Evolutionary conservation across 2,888 invertebrate genomes (phyloP).

Genomic region (Synanthedon myopaeformis): DNA sequence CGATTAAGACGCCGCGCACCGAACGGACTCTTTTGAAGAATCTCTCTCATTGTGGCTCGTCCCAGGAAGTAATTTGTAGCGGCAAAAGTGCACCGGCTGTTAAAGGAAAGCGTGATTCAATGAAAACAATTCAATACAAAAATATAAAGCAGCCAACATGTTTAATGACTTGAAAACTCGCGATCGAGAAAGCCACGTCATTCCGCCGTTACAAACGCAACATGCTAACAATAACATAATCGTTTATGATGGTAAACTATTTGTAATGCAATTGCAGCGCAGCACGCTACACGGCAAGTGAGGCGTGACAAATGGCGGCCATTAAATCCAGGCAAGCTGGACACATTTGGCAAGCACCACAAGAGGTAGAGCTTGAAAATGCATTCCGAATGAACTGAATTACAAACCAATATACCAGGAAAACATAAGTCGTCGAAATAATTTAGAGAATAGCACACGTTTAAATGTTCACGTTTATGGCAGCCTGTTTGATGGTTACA

Average conservation of each 20-base stretch:
- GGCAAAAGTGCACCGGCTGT: constrained; percentile 23
- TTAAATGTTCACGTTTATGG: constrained; percentile 54
- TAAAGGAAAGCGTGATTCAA: constrained; percentile 33
- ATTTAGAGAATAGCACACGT: constrained; percentile 55
- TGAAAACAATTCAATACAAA: constrained; percentile 5
- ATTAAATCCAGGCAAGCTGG: constrained; percentile 4
- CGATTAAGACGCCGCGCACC: constrained; percentile 33
- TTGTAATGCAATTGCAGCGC: neutral
- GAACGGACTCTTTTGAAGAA: constrained; percentile 32
- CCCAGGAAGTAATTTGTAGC: constrained; percentile 50
- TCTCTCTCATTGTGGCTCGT: constrained; percentile 18
- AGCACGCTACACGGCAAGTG: neutral
- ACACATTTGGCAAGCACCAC: constrained; percentile 24
- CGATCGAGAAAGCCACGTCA: neutral
- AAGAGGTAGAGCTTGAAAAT: constrained; percentile 17
- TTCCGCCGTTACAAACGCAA: neutral
- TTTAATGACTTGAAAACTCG: constrained; percentile 35
- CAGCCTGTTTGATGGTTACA: constrained; percentile 30
- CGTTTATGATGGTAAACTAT: no score
- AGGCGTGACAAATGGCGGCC: constrained; percentile 20
- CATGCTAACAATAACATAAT: no score
- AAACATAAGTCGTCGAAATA: constrained; percentile 56
- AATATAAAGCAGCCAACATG: constrained; percentile 18
- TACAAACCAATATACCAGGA: constrained; percentile 41
- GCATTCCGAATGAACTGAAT: constrained; percentile 37